Evolutionary conservation across 92 coral and sea anemone genomes (phyloP).

Genomic region (Zoanthus sociatus): DNA sequence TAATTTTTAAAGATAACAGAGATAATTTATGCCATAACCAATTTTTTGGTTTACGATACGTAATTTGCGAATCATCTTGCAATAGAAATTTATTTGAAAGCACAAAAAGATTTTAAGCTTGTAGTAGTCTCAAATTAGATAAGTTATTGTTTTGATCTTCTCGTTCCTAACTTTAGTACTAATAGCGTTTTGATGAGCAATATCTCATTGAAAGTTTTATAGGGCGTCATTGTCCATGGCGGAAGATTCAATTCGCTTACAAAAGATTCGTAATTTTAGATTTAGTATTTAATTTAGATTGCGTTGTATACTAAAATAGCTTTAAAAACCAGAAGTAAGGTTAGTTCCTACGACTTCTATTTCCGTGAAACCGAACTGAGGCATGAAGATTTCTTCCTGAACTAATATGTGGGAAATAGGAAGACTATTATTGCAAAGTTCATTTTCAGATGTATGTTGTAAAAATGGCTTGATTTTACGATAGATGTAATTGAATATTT

Average conservation of each 20-base stretch:
- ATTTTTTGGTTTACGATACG: not conserved
- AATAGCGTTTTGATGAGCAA: not conserved
- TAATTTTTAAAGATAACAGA: not conserved
- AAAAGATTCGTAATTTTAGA: not conserved
- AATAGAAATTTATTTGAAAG: not conserved
- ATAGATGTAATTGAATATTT: conserved; percentile 42
- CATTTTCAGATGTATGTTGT: conserved; percentile 40
- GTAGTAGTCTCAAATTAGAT: not conserved
- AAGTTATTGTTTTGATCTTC: not conserved
- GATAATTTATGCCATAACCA: not conserved
- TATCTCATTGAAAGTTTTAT: not conserved
- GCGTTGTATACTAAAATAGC: not conserved
- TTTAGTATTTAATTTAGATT: not conserved
- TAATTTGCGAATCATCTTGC: not conserved
- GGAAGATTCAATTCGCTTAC: not conserved
- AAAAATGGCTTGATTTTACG: conserved; percentile 44
- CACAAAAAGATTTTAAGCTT: not conserved
- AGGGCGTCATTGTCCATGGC: not conserved
- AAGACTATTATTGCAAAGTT: conserved; percentile 31
- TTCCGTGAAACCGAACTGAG: not conserved
- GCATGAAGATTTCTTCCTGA: not conserved
- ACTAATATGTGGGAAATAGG: not conserved
- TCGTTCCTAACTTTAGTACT: not conserved
- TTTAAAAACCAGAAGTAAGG: not conserved
- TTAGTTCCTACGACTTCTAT: not conserved